Evolutionary conservation across 2,888 invertebrate species (phyloP), one percentile per base, ranked within the genome.

Genomic region (Monopis laevigella): DNA sequence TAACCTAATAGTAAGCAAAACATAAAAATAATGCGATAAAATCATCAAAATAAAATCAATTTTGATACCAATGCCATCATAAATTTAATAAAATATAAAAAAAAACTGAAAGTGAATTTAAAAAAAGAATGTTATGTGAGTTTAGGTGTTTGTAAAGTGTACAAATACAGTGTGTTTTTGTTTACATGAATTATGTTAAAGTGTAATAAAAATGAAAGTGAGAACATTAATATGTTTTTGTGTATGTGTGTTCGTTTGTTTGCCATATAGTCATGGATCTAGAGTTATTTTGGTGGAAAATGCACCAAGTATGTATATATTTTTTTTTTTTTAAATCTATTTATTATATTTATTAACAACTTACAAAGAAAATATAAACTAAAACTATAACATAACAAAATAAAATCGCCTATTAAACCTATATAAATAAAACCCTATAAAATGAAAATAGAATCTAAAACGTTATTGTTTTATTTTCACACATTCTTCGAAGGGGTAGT

Each of bases 201-300:
- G 64, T 61, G 56, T 38, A 49, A 53, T 65, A 62, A 77, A 64
- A 62, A 80, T 80, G 78, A 62, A 56, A 56, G 59, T 65, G 58
- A 55, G 57, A 46, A 54, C 58, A 46, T 46, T 69, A 46, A 54
- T 62, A 10, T 40, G 38, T 65, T 56, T 56, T 47, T 70, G 52
- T 62, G 52, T 54, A 7, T 32, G 10, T 17, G 32, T 32, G 32
- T 10, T 2, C 17, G 6, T 17, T 14, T 32, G 7, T 17, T 2
- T 32, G 32, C 32, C 32, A n/a, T 12, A 2, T 41, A 52, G 54
- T 26, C 46, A 63, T 43, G 70, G 73, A 53, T 62, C 74, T 5
- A 59, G 78, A 43, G 70, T 80, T 21, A 78, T 80, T 42, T 57
- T 78, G 8, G 80, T 80, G 56, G 78, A 80, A 52, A 78, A 80